Evolutionary conservation across 1,140 invertebrate genomes (phyloP).

Genomic region (Euura lappo): DNA sequence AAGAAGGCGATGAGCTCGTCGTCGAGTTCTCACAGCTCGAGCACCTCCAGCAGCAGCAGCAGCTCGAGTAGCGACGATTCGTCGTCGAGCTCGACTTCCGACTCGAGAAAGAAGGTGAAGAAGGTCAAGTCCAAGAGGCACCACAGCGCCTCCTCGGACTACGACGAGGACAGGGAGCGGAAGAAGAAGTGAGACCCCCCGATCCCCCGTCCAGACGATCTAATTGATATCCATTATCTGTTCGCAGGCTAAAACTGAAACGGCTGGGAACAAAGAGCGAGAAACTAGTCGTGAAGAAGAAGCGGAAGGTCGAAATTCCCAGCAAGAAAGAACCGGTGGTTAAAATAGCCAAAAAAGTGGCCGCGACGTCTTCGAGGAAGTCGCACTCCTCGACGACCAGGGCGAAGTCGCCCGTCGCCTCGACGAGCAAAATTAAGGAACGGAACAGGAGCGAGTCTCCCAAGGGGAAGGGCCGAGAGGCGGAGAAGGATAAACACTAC

Average conservation of each 20-base stretch:
- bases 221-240: background rate
- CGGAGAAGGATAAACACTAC: slow-evolving; percentile 46
- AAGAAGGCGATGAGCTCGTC: slow-evolving; percentile 72
- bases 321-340: slow-evolving; percentile 43
- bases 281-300: slow-evolving; percentile 49
- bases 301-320: slow-evolving; percentile 49
- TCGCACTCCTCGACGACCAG: slow-evolving; percentile 35
- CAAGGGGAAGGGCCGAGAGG: slow-evolving; percentile 37
- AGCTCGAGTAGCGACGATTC: slow-evolving; percentile 67
- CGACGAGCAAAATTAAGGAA: slow-evolving; percentile 43
- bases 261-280: slow-evolving; percentile 51
- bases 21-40: slow-evolving; percentile 68
- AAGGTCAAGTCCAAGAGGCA: slow-evolving; percentile 65
- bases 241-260: slow-evolving; percentile 51
- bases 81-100: slow-evolving; percentile 62
- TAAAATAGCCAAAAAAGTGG: slow-evolving; percentile 48
- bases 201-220: background rate
- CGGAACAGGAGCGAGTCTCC: slow-evolving; percentile 56
- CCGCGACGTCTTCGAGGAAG: slow-evolving; percentile 40
- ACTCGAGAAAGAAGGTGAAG: slow-evolving; percentile 61
- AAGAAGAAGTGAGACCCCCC: slow-evolving; percentile 50
- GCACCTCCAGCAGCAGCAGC: slow-evolving; percentile 67
- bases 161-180: slow-evolving; percentile 57
- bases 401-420: slow-evolving; percentile 42
- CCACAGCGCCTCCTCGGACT: slow-evolving; percentile 66